These are phyloP conservation scores for Danionella dracula DNA, from an alignment of 2,797 vertebrate species.

Conservation along the genomic window DNA sequence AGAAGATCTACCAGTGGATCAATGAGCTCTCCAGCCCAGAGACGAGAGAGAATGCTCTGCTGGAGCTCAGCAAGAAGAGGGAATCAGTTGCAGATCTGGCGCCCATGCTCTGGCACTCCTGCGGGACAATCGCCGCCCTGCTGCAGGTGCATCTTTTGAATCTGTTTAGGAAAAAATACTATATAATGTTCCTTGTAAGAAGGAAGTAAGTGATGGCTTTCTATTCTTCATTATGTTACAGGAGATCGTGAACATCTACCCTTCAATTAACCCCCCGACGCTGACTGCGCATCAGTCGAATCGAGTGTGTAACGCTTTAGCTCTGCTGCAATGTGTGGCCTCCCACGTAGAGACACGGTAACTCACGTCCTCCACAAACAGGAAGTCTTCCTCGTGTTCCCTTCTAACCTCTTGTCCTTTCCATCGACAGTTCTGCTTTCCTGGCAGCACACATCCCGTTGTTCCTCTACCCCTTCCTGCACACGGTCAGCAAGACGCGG, in stretches of 20 bases:
- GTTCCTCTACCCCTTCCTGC: conserved; percentile 91
- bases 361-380: not conserved
- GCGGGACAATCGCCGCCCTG: conserved; percentile 93
- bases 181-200: too few species aligned
- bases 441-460: conserved; percentile 85
- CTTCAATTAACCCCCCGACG: conserved; percentile 95
- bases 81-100: conserved; percentile 95
- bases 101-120: conserved; percentile 97
- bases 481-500: conserved; percentile 97
- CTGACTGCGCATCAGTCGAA: conserved; percentile 97
- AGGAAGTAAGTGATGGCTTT: too few species aligned
- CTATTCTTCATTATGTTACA: too few species aligned
- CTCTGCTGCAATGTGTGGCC: conserved; percentile 94
- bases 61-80: conserved; percentile 96
- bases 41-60: conserved; percentile 90
- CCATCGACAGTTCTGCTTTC: conserved; percentile 75
- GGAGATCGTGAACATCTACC: conserved; percentile 99
- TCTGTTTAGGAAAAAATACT: too few species aligned
- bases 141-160: conserved; percentile 69
- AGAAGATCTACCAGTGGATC: conserved; percentile 99
- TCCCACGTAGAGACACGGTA: conserved; percentile 96
- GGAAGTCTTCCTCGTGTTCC: not conserved
- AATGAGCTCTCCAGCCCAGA: conserved; percentile 96
- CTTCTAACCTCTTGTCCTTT: not conserved
- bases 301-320: conserved; percentile 94